These are phyloP conservation scores for Holacanthus passer DNA, from an alignment of 2,113 vertebrate genomes.

Conservation along the genomic window DNA sequence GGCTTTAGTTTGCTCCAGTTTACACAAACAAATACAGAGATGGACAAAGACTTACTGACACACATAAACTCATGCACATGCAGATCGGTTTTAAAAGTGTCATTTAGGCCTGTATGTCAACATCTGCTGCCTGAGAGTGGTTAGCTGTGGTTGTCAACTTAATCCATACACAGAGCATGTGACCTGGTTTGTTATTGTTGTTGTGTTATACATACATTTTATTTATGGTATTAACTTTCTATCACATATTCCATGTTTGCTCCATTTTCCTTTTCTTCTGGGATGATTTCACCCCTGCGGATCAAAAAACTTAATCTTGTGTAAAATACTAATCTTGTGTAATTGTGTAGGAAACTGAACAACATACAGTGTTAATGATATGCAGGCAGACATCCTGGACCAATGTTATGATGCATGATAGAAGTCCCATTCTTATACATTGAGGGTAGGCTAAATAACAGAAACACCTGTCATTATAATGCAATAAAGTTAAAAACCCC, in stretches of 20 bases:
- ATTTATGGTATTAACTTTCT: neutral
- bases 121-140: slow-evolving; percentile 48
- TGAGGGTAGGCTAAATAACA: neutral
- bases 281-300: neutral
- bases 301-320: neutral
- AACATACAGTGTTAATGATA: neutral
- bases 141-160: neutral
- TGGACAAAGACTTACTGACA: neutral
- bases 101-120: slow-evolving; percentile 18
- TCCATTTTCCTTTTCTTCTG: neutral
- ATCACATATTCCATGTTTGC: neutral
- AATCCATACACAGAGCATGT: slow-evolving; percentile 32
- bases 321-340: too few relatives aligned
- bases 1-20: slow-evolving; percentile 45
- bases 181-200: slow-evolving; percentile 10
- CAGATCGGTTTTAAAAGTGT: slow-evolving; percentile 17
- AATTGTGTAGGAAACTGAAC: neutral
- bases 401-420: neutral
- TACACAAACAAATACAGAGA: slow-evolving; percentile 36
- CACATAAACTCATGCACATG: neutral
- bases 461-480: neutral
- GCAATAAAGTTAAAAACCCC: neutral
- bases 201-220: neutral
- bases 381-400: too few relatives aligned
- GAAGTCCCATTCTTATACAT: neutral